Percentiles rank a stretch among this genome's conserved stretches.
These are phyloP conservation scores for Pionites leucogaster DNA, from an alignment of 2,113 vertebrate species.

Conservation along the genomic window DNA sequence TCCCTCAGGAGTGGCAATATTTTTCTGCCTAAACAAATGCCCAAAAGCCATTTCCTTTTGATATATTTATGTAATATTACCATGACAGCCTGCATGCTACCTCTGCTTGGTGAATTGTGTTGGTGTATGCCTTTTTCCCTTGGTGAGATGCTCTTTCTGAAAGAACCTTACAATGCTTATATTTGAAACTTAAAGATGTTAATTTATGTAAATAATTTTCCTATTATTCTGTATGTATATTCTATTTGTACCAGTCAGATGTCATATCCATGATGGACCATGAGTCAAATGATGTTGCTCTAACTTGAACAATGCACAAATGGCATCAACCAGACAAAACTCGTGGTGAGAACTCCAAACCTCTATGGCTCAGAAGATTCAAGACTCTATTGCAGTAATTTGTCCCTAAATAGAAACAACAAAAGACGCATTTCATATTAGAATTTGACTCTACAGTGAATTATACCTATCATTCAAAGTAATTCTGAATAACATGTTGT, in stretches of 20 bases:
- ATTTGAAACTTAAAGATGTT: background rate
- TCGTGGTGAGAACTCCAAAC: background rate
- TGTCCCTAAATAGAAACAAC: background rate
- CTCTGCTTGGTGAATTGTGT: background rate
- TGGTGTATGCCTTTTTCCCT: background rate
- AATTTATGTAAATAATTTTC: background rate
- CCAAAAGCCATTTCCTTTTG: background rate
- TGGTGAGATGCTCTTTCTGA: background rate
- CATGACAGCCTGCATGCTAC: background rate
- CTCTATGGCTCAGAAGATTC: background rate
- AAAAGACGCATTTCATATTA: background rate
- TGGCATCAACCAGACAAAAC: background rate
- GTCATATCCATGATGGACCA: background rate
- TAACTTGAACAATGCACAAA: background rate
- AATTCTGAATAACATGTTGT: slow-evolving; percentile 32
- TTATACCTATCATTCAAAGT: slow-evolving; percentile 37
- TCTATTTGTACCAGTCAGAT: background rate
- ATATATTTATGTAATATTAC: background rate
- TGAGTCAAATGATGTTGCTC: background rate
- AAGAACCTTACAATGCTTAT: background rate
- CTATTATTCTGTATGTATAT: background rate
- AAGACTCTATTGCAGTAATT: background rate
- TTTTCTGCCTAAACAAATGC: background rate
- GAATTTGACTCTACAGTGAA: background rate
- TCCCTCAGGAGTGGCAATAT: background rate